phyloP scores from a whole-genome alignment of 2,888 invertebrate genomes.

The Clunio marinus region DNA sequence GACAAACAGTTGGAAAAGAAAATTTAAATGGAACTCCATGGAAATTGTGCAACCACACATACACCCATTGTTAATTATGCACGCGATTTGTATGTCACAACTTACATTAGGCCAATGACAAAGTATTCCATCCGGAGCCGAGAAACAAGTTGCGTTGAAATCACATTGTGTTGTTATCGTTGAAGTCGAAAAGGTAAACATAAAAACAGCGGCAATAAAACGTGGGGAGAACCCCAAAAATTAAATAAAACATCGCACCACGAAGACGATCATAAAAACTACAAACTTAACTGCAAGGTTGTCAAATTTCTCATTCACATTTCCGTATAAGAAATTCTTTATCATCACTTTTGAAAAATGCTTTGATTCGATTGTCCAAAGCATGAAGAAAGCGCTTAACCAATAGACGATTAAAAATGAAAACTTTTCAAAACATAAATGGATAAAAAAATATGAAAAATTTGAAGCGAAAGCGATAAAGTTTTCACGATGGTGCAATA shows the following conservation, averaged over 20 bases:
- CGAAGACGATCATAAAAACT: too few relatives aligned
- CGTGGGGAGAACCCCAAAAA: too few relatives aligned
- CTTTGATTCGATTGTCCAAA: not conserved
- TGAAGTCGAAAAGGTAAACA: not conserved
- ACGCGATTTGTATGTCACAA: conserved; percentile 25
- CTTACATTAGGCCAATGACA: not conserved
- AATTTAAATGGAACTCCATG: too few relatives aligned
- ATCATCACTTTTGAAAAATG: not conserved
- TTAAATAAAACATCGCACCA: too few relatives aligned
- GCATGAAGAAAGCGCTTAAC: not conserved
- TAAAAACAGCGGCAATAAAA: not conserved
- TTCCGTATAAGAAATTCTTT: not conserved
- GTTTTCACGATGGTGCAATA: conserved; percentile 18
- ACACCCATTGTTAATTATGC: conserved; percentile 33
- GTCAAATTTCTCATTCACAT: not conserved
- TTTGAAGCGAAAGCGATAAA: conserved; percentile 13
- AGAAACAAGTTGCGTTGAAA: not conserved
- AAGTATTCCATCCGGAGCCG: too few relatives aligned
- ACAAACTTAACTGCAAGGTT: not conserved
- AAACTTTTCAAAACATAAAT: not conserved
- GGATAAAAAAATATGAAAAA: not conserved
- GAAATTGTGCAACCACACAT: too few relatives aligned
- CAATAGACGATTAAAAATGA: too few relatives aligned
- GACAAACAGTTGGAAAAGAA: not conserved
- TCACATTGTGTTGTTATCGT: not conserved